phyloP scores from a whole-genome alignment of 2,113 vertebrate species.

The Cnemophilus loriae region DNA sequence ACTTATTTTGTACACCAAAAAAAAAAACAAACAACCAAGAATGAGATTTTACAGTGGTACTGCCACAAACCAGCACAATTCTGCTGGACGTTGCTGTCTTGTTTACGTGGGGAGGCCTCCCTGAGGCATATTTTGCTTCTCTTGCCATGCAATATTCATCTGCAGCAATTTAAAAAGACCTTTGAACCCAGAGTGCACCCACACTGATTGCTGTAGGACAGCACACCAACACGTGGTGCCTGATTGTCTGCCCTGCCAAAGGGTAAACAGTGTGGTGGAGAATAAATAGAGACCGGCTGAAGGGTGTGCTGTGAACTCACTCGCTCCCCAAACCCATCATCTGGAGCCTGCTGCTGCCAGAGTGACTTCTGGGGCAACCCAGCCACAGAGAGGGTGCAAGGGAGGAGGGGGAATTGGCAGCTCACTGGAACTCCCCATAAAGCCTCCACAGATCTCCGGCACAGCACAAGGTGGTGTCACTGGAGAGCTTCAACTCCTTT shows the following conservation, averaged over 20 bases:
- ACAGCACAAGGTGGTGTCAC: neutral
- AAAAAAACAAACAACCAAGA: neutral
- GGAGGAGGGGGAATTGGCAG: neutral
- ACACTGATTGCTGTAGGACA: neutral
- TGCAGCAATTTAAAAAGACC: neutral
- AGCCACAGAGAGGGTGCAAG: neutral
- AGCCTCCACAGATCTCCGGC: neutral
- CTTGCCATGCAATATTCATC: neutral
- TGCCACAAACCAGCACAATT: neutral
- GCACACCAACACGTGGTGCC: neutral
- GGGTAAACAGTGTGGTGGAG: neutral
- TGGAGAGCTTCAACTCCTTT: neutral
- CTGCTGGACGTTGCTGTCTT: neutral
- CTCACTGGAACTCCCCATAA: neutral
- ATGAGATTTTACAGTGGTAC: neutral
- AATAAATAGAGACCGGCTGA: neutral
- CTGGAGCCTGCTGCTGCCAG: rapidly evolving
- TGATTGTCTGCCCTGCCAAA: neutral
- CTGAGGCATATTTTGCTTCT: neutral
- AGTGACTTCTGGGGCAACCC: rapidly evolving
- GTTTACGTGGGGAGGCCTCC: neutral
- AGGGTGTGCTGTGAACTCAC: neutral
- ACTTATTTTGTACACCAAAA: neutral
- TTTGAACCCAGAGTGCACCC: neutral
- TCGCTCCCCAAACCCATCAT: rapidly evolving